Evolutionary conservation across 2,797 vertebrate species (phyloP), one percentile per base, ranked within the genome.

Genomic region (Onychomys leucogaster): DNA sequence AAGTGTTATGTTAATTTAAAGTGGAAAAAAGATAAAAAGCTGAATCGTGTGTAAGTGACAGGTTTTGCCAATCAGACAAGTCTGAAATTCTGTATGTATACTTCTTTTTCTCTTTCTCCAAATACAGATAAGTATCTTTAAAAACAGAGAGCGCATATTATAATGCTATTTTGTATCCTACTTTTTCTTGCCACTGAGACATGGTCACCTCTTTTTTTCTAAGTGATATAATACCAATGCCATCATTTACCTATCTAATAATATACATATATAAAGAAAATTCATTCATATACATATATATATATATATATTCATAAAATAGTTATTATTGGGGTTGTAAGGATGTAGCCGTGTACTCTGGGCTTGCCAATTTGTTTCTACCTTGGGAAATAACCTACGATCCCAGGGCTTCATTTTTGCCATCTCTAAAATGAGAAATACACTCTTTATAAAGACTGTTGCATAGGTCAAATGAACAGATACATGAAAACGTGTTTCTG

Each of bases 51-150:
- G 25, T 78, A 89, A 75, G 93, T 91, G 21, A 80, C 41, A 52
- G 86, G 49, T 32, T 65, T 86, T 90, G 77, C n/a, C 34, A 89
- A 83, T 2, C 8, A 75, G 27, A 84, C 3, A 87, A 34, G 83
- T 43, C 67, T 75, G 61, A 90, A 89, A 80, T n/a, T 76, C 85
- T 86, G 5, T 59, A 27, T 17, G 49, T 75, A 81, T 29, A 52
- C 1, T 81, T 75, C 52, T 81, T 94, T 90, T 89, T 14, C 55
- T 76, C 43, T 81, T 89, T 89, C 67, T 92, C 57, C 55, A 96
- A 94, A 93, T 77, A 77, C 29, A 57, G 1, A 57, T 17, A 90
- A 67, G 46, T 89, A 61, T 69, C 69, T 91, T 92, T n/a, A 80
- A 73, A 63, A 41, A 93, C 2, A 84, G 75, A 91, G 34, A n/a